Evolutionary conservation across 2,888 invertebrate species (phyloP).

Genomic region (Colletes collaris): DNA sequence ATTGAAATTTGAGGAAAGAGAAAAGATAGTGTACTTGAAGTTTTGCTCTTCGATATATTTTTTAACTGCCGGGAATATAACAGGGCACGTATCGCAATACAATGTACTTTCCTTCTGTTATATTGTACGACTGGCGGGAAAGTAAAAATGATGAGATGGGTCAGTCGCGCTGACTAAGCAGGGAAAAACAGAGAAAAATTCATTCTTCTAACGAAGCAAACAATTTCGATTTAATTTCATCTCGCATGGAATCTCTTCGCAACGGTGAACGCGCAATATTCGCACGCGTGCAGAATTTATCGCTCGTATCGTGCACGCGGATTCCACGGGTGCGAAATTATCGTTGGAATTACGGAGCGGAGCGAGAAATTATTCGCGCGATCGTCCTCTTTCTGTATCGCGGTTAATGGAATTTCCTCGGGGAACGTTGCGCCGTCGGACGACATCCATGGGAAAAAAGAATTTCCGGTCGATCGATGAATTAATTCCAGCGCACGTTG

Average conservation of each 20-base stretch:
- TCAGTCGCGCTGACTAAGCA: too few relatives aligned
- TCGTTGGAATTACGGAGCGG: slow-evolving; percentile 5
- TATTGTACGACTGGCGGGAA: too few relatives aligned
- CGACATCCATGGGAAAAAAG: neutral
- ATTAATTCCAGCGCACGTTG: slow-evolving; percentile 33
- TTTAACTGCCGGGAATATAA: too few relatives aligned
- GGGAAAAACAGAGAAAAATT: too few relatives aligned
- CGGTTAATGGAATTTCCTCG: slow-evolving; percentile 40
- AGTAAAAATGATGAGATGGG: too few relatives aligned
- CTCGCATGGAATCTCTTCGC: neutral
- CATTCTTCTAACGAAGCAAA: neutral
- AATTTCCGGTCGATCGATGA: slow-evolving; percentile 40
- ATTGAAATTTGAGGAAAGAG: too few relatives aligned
- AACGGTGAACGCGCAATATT: neutral
- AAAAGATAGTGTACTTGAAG: too few relatives aligned
- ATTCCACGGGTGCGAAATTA: slow-evolving; percentile 5
- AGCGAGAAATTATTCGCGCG: slow-evolving; percentile 13
- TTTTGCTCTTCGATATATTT: too few relatives aligned
- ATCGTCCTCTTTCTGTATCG: neutral
- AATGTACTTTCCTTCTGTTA: too few relatives aligned
- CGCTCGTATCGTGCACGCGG: slow-evolving; percentile 8
- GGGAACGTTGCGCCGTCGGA: slow-evolving; percentile 9
- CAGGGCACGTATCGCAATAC: too few relatives aligned
- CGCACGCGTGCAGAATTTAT: slow-evolving; percentile 9
- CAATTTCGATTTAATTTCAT: slow-evolving; percentile 22